Base-by-base conservation (phyloP, 2,888 invertebrate species). In the Nomada fucata region DNA sequence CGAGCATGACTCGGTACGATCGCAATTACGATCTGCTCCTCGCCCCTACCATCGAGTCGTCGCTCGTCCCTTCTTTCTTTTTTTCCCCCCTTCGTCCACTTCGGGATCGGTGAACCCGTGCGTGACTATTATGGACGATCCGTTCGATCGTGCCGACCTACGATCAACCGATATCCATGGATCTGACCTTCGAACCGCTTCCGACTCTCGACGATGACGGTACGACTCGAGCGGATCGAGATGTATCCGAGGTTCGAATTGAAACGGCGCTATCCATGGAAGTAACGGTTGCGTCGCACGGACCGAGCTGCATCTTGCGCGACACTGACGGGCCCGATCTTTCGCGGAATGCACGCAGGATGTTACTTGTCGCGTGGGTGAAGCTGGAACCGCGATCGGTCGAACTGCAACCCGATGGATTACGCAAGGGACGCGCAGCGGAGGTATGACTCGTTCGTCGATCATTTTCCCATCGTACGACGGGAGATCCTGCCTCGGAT, bases 11-110 rank as follows among this genome's bases (percentile, higher is more conserved):
- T 85, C 82, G 82, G 65, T 83, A 64, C 64, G 60, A 76, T 82
- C 75, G 86, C 88, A 88, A 88, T 88, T 89, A 86, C 89, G 77
- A 88, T 83, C 88, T 71, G 71, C 78, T 73, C 80, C 79, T 70
- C 78, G 68, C 55, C 80, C 36, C 36, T 74, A 53, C 73, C 69
- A 52, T 77, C 76, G 15, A 84, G 81, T 86, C 84, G 72, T 82
- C 80, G 76, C 61, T 64, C 72, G 42, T 42, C 26, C 23, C 23
- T 23, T 23, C 23, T 23, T 69, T 76, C 42, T 44, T 76, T 68
- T 69, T 60, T 26, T 1, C 26, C 26, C 50, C n/a, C 64, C n/a
- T 65, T 64, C 55, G 50, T 69, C 50, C 78, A 78, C 75, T 78
- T 71, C 63, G 69, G 69, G 67, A 79, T 69, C 75, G 73, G 63